These are phyloP conservation scores for Stenichneumon culpator DNA, from an alignment of 2,888 invertebrate genomes.

Conservation along the genomic window DNA sequence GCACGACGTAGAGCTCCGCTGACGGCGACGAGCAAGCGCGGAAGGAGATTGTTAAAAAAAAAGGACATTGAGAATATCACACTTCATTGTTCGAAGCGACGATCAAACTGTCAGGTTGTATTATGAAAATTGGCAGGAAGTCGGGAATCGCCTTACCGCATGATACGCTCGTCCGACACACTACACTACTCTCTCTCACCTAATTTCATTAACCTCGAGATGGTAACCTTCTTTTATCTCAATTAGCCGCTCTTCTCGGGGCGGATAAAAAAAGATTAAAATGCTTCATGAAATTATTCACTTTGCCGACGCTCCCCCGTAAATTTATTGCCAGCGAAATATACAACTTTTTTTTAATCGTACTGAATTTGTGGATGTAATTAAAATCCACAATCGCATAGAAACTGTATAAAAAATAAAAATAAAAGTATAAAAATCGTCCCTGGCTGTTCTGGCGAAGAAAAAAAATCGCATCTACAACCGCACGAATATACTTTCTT, in stretches of 20 bases:
- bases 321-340: background rate
- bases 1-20: background rate
- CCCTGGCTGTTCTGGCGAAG: background rate
- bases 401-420: background rate
- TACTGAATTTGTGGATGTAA: background rate
- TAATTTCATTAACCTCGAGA: constrained; percentile 5
- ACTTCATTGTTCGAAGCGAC: background rate
- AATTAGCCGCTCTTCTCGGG: background rate
- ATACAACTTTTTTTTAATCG: background rate
- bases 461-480: background rate
- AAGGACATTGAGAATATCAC: background rate
- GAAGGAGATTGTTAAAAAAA: constrained; percentile 5
- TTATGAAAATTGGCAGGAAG: constrained; percentile 10
- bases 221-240: background rate
- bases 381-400: background rate
- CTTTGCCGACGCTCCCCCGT: background rate
- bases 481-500: background rate
- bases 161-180: background rate
- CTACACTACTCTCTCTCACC: background rate
- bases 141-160: constrained; percentile 1
- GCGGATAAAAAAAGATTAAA: background rate
- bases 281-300: background rate
- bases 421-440: background rate
- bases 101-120: background rate
- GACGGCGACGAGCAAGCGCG: background rate